These are phyloP conservation scores for Wasmannia auropunctata DNA, from an alignment of 1,140 invertebrate species.

Conservation along the genomic window DNA sequence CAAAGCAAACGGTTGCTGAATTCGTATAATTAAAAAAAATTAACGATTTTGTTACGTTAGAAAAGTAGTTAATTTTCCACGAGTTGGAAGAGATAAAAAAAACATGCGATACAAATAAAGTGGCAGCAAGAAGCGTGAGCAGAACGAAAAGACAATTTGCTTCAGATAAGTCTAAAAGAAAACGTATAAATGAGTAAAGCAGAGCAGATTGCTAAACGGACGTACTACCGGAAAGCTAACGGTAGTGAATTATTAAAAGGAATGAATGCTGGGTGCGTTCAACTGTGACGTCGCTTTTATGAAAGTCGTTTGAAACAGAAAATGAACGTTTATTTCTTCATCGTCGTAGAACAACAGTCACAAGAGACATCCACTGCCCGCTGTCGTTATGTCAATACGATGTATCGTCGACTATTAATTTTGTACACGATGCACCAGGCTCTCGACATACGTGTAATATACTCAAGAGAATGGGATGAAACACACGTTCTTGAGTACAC, in stretches of 20 bases:
- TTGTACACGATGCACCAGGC: neutral
- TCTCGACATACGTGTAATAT: neutral
- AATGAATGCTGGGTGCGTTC: neutral
- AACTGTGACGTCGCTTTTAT: neutral
- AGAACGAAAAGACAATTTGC: neutral
- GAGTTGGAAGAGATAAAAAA: neutral
- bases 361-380: neutral
- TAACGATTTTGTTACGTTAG: neutral
- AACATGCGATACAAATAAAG: neutral
- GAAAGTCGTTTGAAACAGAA: neutral
- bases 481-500: slow-evolving; percentile 11
- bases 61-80: neutral
- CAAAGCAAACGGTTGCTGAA: neutral
- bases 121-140: neutral
- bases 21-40: neutral
- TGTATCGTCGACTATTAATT: slow-evolving; percentile 21
- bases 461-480: slow-evolving; percentile 4
- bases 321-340: neutral
- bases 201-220: neutral
- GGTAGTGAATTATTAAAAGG: neutral
- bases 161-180: neutral
- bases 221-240: neutral
- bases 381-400: neutral
- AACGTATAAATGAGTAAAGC: neutral
- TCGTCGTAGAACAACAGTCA: neutral